Conservation (phyloP, 2,113 vertebrate genomes). For the Heliornis fulica region DNA sequence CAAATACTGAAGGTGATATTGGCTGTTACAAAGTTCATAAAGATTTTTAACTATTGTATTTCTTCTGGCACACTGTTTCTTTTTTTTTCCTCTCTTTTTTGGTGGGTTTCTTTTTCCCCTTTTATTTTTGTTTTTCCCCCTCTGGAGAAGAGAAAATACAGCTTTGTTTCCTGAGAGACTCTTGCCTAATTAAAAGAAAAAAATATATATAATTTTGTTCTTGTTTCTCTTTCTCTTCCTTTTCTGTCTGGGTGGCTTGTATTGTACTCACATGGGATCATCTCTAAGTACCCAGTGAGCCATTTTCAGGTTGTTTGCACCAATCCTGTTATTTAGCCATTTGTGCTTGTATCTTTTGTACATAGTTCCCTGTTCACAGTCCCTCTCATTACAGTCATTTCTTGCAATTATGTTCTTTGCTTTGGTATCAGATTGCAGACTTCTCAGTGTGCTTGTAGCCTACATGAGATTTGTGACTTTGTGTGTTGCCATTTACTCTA, state of each 20-base stretch:
- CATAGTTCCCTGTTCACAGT: neutral
- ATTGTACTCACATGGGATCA: neutral
- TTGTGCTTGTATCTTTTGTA: neutral
- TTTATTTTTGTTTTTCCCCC: fast-evolving
- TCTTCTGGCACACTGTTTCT: neutral
- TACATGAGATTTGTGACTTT: neutral
- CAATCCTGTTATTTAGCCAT: conserved; percentile 4
- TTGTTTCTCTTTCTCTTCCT: neutral
- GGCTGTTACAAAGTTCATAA: neutral
- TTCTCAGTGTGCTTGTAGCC: neutral
- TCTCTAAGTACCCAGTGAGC: neutral
- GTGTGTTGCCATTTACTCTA: neutral
- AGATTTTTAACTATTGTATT: neutral
- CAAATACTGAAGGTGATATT: neutral
- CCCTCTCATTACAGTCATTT: conserved; percentile 1
- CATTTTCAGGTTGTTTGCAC: neutral
- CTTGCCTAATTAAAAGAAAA: neutral
- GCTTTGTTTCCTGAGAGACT: neutral
- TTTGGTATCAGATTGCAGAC: neutral
- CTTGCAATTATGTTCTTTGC: conserved; percentile 7
- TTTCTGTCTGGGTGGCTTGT: neutral
- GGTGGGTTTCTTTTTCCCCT: no score
- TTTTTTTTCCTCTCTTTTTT: neutral
- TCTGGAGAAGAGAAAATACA: neutral
- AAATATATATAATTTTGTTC: neutral